Conservation (phyloP, 2,888 invertebrate genomes). For the Geophilus truncorum region DNA sequence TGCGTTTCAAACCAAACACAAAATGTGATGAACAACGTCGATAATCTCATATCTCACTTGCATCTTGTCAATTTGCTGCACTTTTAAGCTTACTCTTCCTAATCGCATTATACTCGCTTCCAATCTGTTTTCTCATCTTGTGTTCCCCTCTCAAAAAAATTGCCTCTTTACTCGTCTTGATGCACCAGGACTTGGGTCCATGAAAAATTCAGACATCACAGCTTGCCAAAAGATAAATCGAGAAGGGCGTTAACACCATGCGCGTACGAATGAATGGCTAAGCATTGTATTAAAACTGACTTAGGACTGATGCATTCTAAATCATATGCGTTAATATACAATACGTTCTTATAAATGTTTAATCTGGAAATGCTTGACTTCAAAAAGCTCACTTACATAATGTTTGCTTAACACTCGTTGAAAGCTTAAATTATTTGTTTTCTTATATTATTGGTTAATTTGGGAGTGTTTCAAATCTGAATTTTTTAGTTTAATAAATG, state of each 20-base stretch:
- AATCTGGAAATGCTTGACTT: no score
- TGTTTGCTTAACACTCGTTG: no score
- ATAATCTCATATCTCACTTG: not conserved
- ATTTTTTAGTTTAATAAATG: no score
- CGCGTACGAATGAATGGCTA: not conserved
- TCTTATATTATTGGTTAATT: no score
- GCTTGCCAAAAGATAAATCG: constrained; percentile 4
- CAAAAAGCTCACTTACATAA: no score
- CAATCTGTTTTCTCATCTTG: not conserved
- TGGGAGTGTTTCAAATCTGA: no score
- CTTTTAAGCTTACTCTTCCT: not conserved
- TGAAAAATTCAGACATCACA: constrained; percentile 7
- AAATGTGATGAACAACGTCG: not conserved
- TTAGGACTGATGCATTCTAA: not conserved
- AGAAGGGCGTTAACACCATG: not conserved
- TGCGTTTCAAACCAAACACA: not conserved
- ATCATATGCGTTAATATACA: no score
- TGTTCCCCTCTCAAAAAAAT: not conserved
- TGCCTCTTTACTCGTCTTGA: not conserved
- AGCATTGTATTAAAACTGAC: not conserved
- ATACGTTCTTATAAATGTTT: no score
- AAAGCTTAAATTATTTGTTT: no score
- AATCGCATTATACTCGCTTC: not conserved
- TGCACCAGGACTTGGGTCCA: not conserved
- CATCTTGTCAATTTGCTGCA: not conserved